phyloP scores from a whole-genome alignment of 2,113 vertebrate genomes.

The Pogona vitticeps region DNA sequence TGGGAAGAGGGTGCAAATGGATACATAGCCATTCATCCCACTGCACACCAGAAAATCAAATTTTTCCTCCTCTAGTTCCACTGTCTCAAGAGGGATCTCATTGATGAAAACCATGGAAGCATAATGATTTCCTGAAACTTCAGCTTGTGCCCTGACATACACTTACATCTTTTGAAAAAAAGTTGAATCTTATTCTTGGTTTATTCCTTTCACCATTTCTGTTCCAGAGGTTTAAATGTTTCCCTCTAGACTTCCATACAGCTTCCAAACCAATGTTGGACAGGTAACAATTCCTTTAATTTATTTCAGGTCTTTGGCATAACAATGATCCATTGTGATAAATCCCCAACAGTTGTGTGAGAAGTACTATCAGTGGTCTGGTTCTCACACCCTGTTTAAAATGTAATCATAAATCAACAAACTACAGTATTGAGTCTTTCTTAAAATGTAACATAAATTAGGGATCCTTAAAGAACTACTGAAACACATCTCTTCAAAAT shows the following conservation, averaged over 20 bases:
- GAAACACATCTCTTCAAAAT: background rate
- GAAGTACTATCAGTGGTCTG: background rate
- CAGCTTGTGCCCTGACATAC: too few species aligned
- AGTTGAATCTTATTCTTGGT: background rate
- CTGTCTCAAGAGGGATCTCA: too few species aligned
- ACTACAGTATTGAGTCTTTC: background rate
- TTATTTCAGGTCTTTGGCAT: constrained; percentile 36
- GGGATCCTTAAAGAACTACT: background rate
- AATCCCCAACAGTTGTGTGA: background rate
- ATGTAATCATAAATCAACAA: background rate
- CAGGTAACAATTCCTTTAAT: background rate
- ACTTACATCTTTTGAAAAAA: background rate
- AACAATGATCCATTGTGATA: constrained; percentile 13
- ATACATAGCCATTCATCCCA: too few species aligned
- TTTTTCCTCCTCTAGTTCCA: too few species aligned
- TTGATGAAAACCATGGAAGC: too few species aligned
- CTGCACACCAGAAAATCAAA: too few species aligned
- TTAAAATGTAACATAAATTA: background rate
- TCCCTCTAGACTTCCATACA: background rate
- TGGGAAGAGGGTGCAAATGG: too few species aligned
- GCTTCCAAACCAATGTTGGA: background rate
- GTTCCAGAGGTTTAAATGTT: background rate
- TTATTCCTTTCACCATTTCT: background rate
- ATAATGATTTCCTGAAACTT: too few species aligned
- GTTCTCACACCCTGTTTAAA: fast-evolving